A percentile compares a stretch with the other conserved stretches of the same genome.
phyloP scores from a whole-genome alignment of 1,140 invertebrate genomes.

The Euura lappo region DNA sequence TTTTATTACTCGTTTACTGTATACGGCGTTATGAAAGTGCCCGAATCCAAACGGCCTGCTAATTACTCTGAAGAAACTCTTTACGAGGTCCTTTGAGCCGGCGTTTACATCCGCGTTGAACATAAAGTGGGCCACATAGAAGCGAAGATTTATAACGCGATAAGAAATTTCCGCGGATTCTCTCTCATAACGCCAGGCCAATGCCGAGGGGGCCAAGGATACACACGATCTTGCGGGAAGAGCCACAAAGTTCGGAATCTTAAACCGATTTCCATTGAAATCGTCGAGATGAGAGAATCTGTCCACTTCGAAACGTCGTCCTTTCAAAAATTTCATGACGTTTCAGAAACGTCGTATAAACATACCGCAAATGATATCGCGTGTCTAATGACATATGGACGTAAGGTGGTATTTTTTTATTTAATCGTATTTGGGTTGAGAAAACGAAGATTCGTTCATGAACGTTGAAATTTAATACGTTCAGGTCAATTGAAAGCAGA shows the following conservation, averaged over 20 bases:
- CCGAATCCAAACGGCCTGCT: neutral
- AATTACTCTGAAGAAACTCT: neutral
- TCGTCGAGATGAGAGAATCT: too few species aligned
- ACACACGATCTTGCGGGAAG: neutral
- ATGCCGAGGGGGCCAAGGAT: neutral
- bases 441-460: too few species aligned
- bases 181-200: neutral
- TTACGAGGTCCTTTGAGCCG: neutral
- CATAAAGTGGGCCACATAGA: neutral
- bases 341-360: too few species aligned
- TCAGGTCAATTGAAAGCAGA: too few species aligned
- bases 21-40: neutral
- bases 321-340: too few species aligned
- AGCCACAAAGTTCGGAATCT: neutral
- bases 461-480: too few species aligned
- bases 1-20: neutral
- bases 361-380: too few species aligned
- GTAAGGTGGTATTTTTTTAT: too few species aligned
- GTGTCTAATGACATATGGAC: too few species aligned
- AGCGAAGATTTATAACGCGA: neutral
- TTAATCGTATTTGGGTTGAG: too few species aligned
- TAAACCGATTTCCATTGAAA: too few species aligned
- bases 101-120: neutral
- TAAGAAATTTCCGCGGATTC: neutral
- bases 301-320: too few species aligned